phyloP scores from a whole-genome alignment of 2,888 invertebrate species.

The Leucophenga montana region DNA sequence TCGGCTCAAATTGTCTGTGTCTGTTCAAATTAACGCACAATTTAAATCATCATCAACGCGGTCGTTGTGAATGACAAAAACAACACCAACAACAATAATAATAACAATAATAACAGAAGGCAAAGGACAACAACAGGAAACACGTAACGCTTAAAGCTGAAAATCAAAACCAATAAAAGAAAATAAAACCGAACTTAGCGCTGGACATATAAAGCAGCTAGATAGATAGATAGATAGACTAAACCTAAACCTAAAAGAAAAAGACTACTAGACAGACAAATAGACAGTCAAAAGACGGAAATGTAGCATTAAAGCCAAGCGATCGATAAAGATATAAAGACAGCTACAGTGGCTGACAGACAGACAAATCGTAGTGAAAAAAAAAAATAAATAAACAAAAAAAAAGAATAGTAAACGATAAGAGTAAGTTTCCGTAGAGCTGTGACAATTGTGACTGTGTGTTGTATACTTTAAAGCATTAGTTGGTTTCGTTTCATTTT shows the following conservation, averaged over 20 bases:
- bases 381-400: conserved; percentile 28
- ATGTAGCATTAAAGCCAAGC: conserved; percentile 17
- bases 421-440: conserved; percentile 29
- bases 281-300: conserved; percentile 25
- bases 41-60: conserved; percentile 37
- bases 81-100: conserved; percentile 38
- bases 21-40: conserved; percentile 61
- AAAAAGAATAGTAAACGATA: conserved; percentile 17
- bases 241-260: background rate
- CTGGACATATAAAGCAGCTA: background rate
- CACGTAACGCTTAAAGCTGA: conserved; percentile 52
- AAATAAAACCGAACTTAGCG: background rate
- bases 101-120: conserved; percentile 6
- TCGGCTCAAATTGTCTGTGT: too few species aligned
- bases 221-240: background rate
- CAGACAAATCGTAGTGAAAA: conserved; percentile 30
- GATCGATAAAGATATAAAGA: conserved; percentile 22
- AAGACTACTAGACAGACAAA: conserved; percentile 11
- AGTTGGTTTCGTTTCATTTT: conserved; percentile 52
- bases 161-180: conserved; percentile 53
- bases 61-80: conserved; percentile 41
- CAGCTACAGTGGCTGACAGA: background rate
- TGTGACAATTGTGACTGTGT: conserved; percentile 34
- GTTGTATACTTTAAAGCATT: conserved; percentile 66
- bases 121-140: conserved; percentile 5